Evolutionary conservation across 1,140 invertebrate species (phyloP).

Genomic region (Drosophila elegans): DNA sequence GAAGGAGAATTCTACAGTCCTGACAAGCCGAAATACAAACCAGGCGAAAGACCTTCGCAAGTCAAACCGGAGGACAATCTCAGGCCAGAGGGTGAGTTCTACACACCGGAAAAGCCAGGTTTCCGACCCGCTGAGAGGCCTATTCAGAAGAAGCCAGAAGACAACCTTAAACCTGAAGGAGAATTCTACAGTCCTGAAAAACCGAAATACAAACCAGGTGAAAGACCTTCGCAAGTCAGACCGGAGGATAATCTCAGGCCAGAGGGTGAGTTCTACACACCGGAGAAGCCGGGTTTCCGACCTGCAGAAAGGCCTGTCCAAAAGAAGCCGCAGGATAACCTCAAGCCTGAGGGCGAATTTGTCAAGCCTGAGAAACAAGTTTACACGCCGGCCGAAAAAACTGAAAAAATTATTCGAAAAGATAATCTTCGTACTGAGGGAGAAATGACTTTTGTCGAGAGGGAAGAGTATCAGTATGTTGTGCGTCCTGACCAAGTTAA

Average conservation of each 20-base stretch:
- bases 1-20: conserved; percentile 87
- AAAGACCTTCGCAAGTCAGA: not conserved
- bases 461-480: conserved; percentile 82
- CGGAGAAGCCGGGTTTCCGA: not conserved
- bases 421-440: conserved; percentile 86
- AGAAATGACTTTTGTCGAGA: conserved; percentile 85
- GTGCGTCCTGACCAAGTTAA: conserved; percentile 86
- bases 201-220: conserved; percentile 4
- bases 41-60: conserved; percentile 19
- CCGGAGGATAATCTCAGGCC: not conserved
- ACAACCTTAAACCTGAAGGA: conserved; percentile 88
- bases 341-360: too few species aligned
- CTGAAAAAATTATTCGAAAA: conserved; percentile 81
- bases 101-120: conserved; percentile 40
- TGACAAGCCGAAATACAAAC: conserved; percentile 66
- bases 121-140: conserved; percentile 85
- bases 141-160: conserved; percentile 86
- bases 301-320: not conserved
- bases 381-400: conserved; percentile 74
- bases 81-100: conserved; percentile 74
- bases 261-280: not conserved
- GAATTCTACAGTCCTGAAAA: conserved; percentile 84
- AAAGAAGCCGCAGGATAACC: not conserved
- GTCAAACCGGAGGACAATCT: conserved; percentile 24
- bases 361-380: not conserved